Evolutionary conservation across 2,797 vertebrate genomes (phyloP), one percentile per base, ranked within the genome.

Genomic region (Poeciliopsis turneri): DNA sequence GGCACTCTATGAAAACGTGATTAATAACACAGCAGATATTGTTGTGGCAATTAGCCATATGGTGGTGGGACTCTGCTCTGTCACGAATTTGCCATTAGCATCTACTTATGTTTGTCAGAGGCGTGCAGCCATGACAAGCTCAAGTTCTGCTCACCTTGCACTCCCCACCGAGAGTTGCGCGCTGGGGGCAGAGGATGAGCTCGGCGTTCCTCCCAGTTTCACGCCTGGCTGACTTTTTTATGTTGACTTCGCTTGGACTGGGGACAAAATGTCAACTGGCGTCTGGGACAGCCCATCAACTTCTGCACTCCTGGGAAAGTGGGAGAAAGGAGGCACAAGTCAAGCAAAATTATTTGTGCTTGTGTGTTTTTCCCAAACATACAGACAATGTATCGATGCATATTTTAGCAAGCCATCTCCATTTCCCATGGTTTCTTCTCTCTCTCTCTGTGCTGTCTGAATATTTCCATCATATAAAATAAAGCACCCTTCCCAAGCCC

Each of bases 11-110:
- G 97, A 98, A 99, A 99, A 98, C 97, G 97, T 99, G 98, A 99
- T 99, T 99, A 99, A 99, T 99, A 99, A 99, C 98, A 97, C 96
- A 96, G 97, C 98, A 97, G 97, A 99, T 98, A 99, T 98, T 99
- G 98, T 99, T 99, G 98, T 99, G 98, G 98, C 98, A 99, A 99
- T 99, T 98, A 99, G 98, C 98, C 98, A 99, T 99, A 99, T 99
- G 98, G 98, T 97, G 97, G 97, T 97, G 98, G 98, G 98, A 98
- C 97, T 98, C 97, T 96, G 97, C 97, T 98, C 98, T 96, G 97
- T 99, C 98, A 99, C 97, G 96, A 98, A 97, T 98, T 97, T 97
- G 96, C 98, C 97, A 99, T 99, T 99, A 99, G 97, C 98, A 98
- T 98, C 98, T 97, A 98, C 98, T 99, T 98, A 97, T 98, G 98